Conservation (phyloP, 2,797 vertebrate species). For the Ceryle rudis region DNA sequence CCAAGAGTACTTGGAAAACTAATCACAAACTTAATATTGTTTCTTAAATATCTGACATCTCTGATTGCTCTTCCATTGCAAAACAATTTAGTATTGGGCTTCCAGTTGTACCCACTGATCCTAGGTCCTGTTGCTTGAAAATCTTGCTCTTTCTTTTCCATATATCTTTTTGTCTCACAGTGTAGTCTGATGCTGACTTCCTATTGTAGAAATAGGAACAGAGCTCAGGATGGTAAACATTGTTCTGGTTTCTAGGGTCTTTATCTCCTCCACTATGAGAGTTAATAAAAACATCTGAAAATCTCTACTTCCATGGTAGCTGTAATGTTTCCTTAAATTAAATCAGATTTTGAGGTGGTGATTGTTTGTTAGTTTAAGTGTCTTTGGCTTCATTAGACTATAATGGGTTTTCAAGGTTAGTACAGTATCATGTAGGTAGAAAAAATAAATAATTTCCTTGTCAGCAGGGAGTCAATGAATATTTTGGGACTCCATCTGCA, state of each 20-base stretch:
- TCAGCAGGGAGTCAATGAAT: slow-evolving; percentile 73
- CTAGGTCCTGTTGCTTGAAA: not conserved
- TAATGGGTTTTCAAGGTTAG: slow-evolving; percentile 73
- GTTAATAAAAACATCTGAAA: not conserved
- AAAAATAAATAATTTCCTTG: slow-evolving; percentile 74
- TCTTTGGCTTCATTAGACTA: slow-evolving; percentile 60
- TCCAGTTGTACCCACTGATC: not conserved
- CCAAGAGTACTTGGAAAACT: not conserved
- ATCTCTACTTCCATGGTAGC: not conserved
- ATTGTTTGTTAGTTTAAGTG: slow-evolving; percentile 10
- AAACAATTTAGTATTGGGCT: not conserved
- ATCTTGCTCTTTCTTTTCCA: not conserved
- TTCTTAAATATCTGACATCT: not conserved
- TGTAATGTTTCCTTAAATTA: slow-evolving; percentile 1
- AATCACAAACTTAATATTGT: fast-evolving
- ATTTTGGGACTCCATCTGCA: slow-evolving; percentile 73
- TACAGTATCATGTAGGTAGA: slow-evolving; percentile 67
- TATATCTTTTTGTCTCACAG: fast-evolving
- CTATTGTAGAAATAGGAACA: not conserved
- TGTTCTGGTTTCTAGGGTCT: not conserved
- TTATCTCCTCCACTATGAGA: not conserved
- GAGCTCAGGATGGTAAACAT: not conserved
- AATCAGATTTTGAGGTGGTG: slow-evolving; percentile 2
- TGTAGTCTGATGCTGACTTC: not conserved
- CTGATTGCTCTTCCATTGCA: not conserved